These are phyloP conservation scores for Aldrovandia affinis DNA, from an alignment of 2,797 vertebrate genomes.

Conservation along the genomic window DNA sequence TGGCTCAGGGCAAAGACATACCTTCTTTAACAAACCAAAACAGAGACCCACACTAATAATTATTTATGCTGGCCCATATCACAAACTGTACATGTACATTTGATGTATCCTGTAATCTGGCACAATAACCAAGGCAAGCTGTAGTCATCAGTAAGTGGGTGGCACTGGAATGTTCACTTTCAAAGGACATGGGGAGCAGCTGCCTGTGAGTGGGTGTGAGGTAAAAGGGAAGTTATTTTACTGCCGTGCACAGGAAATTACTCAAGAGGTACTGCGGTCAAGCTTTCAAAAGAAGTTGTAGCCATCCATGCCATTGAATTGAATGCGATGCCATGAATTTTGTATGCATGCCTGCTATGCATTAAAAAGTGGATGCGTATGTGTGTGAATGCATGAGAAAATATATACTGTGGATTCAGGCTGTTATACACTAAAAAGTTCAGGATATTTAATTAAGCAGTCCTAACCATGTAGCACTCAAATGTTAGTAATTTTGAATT, in stretches of 20 bases:
- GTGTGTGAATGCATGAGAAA: not conserved
- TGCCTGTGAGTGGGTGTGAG: not conserved
- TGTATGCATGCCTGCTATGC: not conserved
- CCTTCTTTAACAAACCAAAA: not conserved
- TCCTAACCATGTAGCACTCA: not conserved
- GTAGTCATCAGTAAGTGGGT: not conserved
- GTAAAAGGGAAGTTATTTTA: not conserved
- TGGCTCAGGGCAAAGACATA: not conserved
- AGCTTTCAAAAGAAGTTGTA: not conserved
- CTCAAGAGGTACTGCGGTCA: not conserved
- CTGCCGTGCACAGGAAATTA: not conserved
- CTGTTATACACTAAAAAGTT: not conserved
- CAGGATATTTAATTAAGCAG: not conserved
- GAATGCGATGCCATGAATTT: not conserved
- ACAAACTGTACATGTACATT: not conserved
- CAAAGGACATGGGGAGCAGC: not conserved
- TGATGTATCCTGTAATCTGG: not conserved
- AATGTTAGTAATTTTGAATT: not conserved
- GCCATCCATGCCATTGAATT: not conserved
- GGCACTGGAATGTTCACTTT: not conserved
- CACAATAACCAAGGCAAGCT: not conserved
- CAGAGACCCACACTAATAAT: not conserved
- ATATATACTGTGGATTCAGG: not conserved
- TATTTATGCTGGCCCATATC: not conserved
- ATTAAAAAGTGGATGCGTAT: no score